Evolutionary conservation across 2,113 vertebrate genomes (phyloP).

Genomic region (Hydrochoerus hydrochaeris): DNA sequence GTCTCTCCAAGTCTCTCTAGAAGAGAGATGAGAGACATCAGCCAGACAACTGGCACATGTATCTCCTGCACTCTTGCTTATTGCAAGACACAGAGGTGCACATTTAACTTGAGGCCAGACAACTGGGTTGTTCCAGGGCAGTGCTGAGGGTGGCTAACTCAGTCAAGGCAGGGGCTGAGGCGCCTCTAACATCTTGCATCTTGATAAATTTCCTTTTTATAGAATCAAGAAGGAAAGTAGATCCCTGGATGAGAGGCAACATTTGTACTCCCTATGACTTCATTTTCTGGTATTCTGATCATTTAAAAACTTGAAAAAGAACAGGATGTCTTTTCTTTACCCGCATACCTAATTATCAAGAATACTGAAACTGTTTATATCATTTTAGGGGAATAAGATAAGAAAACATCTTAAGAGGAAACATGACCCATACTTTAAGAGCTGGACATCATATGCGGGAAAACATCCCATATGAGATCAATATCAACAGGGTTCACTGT

Average conservation of each 20-base stretch:
- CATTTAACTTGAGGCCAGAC: not conserved
- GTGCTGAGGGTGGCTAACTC: not conserved
- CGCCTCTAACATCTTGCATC: not conserved
- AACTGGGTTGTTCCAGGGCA: not conserved
- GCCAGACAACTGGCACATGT: not conserved
- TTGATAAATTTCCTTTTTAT: conserved; percentile 39
- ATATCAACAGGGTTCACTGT: conserved; percentile 82
- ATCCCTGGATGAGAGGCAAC: conserved; percentile 46
- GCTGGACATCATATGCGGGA: conserved; percentile 82
- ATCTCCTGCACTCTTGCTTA: not conserved
- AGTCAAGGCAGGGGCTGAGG: not conserved
- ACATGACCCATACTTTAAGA: conserved; percentile 81
- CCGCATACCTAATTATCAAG: conserved; percentile 81
- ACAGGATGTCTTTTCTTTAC: conserved; percentile 75
- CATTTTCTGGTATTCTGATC: conserved; percentile 78
- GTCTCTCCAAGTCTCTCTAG: conserved; percentile 1
- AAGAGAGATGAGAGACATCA: not conserved
- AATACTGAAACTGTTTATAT: conserved; percentile 80
- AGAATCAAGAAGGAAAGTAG: not conserved
- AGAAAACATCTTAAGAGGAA: conserved; percentile 82
- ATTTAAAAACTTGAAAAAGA: conserved; percentile 76
- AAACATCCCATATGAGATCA: conserved; percentile 80
- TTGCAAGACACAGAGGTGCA: not conserved
- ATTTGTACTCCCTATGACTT: conserved; percentile 70
- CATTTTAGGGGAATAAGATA: conserved; percentile 84